These are phyloP conservation scores for Escarpia spicata DNA, from an alignment of 2,888 invertebrate species.

Conservation along the genomic window DNA sequence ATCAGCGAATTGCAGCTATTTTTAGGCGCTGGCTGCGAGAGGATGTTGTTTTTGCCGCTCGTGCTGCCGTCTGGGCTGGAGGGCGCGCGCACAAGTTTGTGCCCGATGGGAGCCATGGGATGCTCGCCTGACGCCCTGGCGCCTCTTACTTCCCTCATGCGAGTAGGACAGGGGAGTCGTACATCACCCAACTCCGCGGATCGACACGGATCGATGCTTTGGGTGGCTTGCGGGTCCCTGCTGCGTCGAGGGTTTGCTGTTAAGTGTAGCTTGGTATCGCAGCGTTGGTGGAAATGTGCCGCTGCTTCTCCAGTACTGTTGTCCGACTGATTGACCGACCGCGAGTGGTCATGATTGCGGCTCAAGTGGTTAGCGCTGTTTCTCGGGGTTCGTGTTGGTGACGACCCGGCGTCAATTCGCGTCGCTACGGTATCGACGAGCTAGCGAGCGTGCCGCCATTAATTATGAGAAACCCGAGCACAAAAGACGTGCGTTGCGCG, in stretches of 20 bases:
- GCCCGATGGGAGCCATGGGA: neutral
- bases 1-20: neutral
- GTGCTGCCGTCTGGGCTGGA: neutral
- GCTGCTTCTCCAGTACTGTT: neutral
- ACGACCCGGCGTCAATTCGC: neutral
- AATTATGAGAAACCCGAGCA: neutral
- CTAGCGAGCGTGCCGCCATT: neutral
- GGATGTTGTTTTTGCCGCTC: neutral
- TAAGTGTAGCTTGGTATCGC: neutral
- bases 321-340: neutral
- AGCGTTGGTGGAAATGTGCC: neutral
- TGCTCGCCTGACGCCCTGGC: neutral
- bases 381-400: neutral
- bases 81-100: neutral
- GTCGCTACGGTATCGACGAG: neutral
- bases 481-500: neutral
- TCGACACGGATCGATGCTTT: constrained; percentile 5
- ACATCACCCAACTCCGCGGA: neutral
- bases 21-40: neutral
- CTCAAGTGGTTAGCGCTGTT: too few relatives aligned
- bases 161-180: neutral
- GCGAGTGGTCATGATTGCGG: too few relatives aligned
- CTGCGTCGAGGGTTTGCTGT: neutral
- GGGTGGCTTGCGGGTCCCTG: neutral
- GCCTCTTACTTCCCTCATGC: neutral